Evolutionary conservation across 2,113 vertebrate species (phyloP).

Genomic region (Crotophaga sulcirostris): DNA sequence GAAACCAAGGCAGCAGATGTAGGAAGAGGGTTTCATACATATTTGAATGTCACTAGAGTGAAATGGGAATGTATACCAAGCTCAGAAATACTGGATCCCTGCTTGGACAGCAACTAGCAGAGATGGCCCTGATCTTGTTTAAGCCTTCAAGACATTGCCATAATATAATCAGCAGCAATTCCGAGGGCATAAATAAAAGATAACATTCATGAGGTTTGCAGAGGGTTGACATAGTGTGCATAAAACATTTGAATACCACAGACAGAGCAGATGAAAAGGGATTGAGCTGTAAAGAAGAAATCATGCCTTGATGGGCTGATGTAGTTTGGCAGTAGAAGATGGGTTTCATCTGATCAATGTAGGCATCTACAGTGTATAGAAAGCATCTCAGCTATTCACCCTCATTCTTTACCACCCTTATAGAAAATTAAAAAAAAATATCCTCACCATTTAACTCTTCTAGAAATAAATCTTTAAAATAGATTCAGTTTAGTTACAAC

Average conservation of each 20-base stretch:
- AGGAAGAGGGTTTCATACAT: neutral
- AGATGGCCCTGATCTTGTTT: conserved; percentile 39
- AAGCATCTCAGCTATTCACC: neutral
- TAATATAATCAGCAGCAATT: conserved; percentile 63
- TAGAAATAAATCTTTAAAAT: neutral
- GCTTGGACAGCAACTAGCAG: neutral
- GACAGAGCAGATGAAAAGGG: conserved; percentile 49
- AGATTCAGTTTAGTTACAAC: neutral
- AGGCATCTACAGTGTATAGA: conserved; percentile 3
- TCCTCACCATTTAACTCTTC: neutral
- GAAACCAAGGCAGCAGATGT: neutral
- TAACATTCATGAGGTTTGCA: conserved; percentile 58
- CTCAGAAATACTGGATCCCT: neutral
- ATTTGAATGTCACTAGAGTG: neutral
- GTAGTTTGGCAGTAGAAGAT: conserved; percentile 42
- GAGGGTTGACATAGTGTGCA: conserved; percentile 37
- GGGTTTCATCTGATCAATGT: conserved; percentile 31
- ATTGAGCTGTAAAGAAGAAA: conserved; percentile 49
- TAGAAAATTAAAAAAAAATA: neutral
- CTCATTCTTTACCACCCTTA: neutral
- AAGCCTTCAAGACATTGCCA: conserved; percentile 11
- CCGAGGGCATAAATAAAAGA: conserved; percentile 56
- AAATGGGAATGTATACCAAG: fast-evolving
- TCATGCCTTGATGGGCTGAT: conserved; percentile 47
- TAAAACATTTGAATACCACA: conserved; percentile 56